Percentiles rank a stretch among this genome's conserved stretches.
phyloP scores from a whole-genome alignment of 2,888 invertebrate species.

The Bombylius discolor region DNA sequence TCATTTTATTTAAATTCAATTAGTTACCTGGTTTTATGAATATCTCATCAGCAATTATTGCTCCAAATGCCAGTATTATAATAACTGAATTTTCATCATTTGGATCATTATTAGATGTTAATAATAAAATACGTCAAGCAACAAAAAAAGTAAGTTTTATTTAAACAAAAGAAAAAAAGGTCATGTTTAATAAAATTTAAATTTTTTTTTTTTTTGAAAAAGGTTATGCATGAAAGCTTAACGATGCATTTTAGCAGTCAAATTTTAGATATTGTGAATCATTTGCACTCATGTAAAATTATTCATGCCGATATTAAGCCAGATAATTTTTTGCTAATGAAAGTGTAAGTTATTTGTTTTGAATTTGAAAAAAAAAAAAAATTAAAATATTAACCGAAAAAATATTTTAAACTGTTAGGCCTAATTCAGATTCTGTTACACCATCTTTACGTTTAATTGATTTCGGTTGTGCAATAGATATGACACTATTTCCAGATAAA shows the following conservation, averaged over 20 bases:
- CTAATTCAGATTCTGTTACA: slow-evolving; percentile 48
- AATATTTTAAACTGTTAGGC: slow-evolving; percentile 30
- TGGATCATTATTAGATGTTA: slow-evolving; percentile 73
- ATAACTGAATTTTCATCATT: slow-evolving; percentile 71
- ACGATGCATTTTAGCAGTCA: slow-evolving; percentile 73
- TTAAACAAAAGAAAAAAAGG: background rate
- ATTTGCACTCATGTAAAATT: slow-evolving; percentile 74
- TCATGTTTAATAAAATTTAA: background rate
- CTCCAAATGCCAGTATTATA: slow-evolving; percentile 70
- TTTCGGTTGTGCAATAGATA: slow-evolving; percentile 90
- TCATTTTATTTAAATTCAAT: slow-evolving; percentile 27
- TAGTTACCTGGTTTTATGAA: slow-evolving; percentile 68
- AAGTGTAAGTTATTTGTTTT: slow-evolving; percentile 42
- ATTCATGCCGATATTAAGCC: slow-evolving; percentile 95
- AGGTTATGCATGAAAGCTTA: slow-evolving; percentile 56
- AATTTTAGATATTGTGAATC: slow-evolving; percentile 70
- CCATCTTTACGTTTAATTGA: slow-evolving; percentile 80
- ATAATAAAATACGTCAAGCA: slow-evolving; percentile 59
- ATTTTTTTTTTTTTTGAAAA: background rate
- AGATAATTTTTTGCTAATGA: slow-evolving; percentile 80
- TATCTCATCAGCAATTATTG: slow-evolving; percentile 62
- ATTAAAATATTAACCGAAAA: slow-evolving; percentile 11
- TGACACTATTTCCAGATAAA: slow-evolving; percentile 68
- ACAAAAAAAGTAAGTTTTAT: slow-evolving; percentile 42
- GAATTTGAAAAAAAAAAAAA: too few species aligned